Base-by-base conservation (phyloP, 2,888 invertebrate species). In the Xiphydria camelus region DNA sequence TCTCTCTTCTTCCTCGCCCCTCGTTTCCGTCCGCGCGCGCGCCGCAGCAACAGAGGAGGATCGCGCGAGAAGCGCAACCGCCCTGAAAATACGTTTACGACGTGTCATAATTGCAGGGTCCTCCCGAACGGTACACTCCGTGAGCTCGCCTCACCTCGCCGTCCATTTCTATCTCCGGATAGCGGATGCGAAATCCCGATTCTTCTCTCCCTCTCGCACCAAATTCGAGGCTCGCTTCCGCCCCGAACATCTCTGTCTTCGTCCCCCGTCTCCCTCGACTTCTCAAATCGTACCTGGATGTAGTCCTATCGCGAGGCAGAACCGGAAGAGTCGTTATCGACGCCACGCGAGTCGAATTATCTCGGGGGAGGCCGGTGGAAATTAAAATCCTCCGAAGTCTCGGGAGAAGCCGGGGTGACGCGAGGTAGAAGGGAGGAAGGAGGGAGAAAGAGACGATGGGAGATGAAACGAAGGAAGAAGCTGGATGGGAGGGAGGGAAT, bases 341-440 rank as follows among this genome's bases (percentile, higher is more conserved):
- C 17, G 19, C 21, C 15, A 36, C 31, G 33, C 23, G 17, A 35
- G 35, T 41, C 25, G 42, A 47, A 40, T 44, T 42, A 40, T 41
- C 34, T 12, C 22, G 42, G 33, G n/a, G n/a, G 40, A 22, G 22
- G 41, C 26, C 53, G 47, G 55, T 57, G 58, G 57, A 61, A 68
- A 69, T 68, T 64, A 69, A 67, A 67, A 69, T 61, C 58, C 56
- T 55, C 54, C 50, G 41, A 51, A 57, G 50, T 52, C 48, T 51
- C 49, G 41, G 15, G 17, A 18, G 10, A 29, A 41, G 41, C 45
- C 34, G 37, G 35, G 41, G 38, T 45, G 47, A 41, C 44, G 15
- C 14, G 7, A 22, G 18, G 9, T 38, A 35, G 47, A 21, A 29
- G 6, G 29, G 15, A 6, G 29, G 9, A n/a, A 23, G 38, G 45